A percentile compares a stretch with the other conserved stretches of the same genome.
These are phyloP conservation scores for Pachyramphus minor DNA, from an alignment of 2,113 vertebrate genomes.

Conservation along the genomic window DNA sequence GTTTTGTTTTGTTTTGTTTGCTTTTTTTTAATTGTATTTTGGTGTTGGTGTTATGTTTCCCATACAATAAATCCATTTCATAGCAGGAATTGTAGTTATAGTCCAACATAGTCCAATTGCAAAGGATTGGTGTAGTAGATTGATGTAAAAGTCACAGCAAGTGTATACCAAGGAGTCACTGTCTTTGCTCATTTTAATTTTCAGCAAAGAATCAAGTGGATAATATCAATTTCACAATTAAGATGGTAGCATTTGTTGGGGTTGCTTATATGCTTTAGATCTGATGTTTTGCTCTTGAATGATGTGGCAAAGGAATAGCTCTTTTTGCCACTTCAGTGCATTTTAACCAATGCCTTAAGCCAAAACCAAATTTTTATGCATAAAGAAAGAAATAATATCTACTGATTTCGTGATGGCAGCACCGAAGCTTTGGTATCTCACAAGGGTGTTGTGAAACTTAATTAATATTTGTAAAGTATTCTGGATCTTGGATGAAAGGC, in stretches of 20 bases:
- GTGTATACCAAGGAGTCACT: neutral
- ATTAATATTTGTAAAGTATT: conserved; percentile 33
- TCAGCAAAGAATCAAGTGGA: neutral
- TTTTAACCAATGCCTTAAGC: neutral
- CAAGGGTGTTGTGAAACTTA: conserved; percentile 30
- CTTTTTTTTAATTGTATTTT: neutral
- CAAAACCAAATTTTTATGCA: neutral
- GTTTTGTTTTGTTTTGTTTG: neutral
- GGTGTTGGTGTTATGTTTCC: neutral
- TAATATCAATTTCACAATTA: neutral
- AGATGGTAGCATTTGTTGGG: neutral
- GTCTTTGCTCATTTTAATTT: neutral
- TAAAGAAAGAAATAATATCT: neutral
- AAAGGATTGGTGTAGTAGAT: neutral
- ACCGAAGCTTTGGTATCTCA: neutral
- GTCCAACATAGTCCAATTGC: neutral
- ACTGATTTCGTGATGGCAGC: neutral
- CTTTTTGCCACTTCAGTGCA: neutral
- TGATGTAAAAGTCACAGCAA: neutral
- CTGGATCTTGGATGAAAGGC: conserved; percentile 24
- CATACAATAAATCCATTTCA: neutral
- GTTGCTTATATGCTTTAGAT: neutral
- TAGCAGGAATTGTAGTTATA: neutral
- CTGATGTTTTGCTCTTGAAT: neutral
- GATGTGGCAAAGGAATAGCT: neutral